Base-by-base conservation (phyloP, 2,888 invertebrate genomes). In the Acrocyrtus sp. region DNA sequence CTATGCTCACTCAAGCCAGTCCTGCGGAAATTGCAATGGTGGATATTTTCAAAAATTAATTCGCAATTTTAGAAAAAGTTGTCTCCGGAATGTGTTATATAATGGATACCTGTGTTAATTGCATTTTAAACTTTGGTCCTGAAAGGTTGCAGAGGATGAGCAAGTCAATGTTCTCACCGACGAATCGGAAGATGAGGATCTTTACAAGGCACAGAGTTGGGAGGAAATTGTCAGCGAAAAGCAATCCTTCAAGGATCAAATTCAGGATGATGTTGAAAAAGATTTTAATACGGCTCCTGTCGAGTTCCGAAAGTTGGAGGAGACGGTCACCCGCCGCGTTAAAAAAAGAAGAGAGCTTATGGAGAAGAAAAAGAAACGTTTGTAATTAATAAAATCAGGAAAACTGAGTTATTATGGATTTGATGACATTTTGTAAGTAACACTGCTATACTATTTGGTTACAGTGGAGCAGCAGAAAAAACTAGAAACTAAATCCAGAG, bases 1-100 rank as follows among this genome's bases (percentile, higher is more conserved):
- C 76, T 4, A 45, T 76, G 61, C 24, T 70, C n/a, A 73, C 69
- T 5, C 54, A 54, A 57, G 58, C 73, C 1, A 24, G 62, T 3
- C 51, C 65, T 1, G 47, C 62, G 1, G 76, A 76, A 56, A 27
- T 72, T 6, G 74, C 74, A 22, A 48, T 76, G 34, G 69, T 76
- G 39, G 2, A 22, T 6, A n/a, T n/a, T n/a, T n/a, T n/a, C n/a
- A n/a, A n/a, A n/a, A n/a, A n/a, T n/a, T n/a, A n/a, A n/a, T n/a
- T n/a, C n/a, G n/a, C n/a, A n/a, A n/a, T n/a, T n/a, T n/a, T n/a
- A n/a, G n/a, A n/a, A n/a, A n/a, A n/a, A n/a, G n/a, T n/a, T n/a
- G n/a, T n/a, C n/a, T n/a, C n/a, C n/a, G n/a, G n/a, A n/a, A n/a
- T n/a, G n/a, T n/a, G n/a, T n/a, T n/a, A n/a, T n/a, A n/a, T n/a